Base-by-base conservation (phyloP, 2,888 invertebrate species). In the Clepsis dumicolana region DNA sequence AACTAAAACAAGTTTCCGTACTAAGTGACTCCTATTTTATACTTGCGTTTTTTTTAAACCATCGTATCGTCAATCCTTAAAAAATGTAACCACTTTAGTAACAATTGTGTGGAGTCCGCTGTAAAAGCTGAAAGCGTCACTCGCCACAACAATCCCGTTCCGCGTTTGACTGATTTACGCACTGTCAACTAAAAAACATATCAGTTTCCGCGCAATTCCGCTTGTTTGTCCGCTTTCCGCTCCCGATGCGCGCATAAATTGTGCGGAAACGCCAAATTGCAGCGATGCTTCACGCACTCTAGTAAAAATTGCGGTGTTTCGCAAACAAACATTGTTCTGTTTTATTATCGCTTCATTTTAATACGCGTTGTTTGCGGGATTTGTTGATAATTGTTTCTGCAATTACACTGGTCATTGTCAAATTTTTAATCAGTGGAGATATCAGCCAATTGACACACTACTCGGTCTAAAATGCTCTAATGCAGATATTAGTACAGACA, bases 251-350 rank as follows among this genome's bases (percentile, higher is more conserved):
- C 89, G 78, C 89, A 91, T 93, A 93, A 93, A 93, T 92, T 86
- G 85, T 83, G 86, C 83, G 86, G 84, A 90, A 90, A 87, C 85
- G 85, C 88, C 87, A 89, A 93, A 93, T 92, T 92, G 90, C 91
- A 81, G 84, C 84, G 79, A 87, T 89, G 88, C 84, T 86, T 87
- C 87, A 85, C 85, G 77, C 87, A 84, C 87, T 88, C 87, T 82
- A 89, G 88, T 86, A 87, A 89, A 91, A 91, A 89, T 87, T 85
- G 88, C 85, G 79, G 87, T 87, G 88, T 88, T 86, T 82, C 78
- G 85, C 84, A 84, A 80, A 86, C 87, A 86, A 89, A 91, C 88
- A 88, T 89, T 84, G 86, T 81, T 78, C 80, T 75, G 72, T 84
- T 86, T 84, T 81, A 84, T 82, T 84, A 86, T 80, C 74, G 74